Base-by-base conservation (phyloP, 2,888 invertebrate species). In the Notodonta dromedarius region DNA sequence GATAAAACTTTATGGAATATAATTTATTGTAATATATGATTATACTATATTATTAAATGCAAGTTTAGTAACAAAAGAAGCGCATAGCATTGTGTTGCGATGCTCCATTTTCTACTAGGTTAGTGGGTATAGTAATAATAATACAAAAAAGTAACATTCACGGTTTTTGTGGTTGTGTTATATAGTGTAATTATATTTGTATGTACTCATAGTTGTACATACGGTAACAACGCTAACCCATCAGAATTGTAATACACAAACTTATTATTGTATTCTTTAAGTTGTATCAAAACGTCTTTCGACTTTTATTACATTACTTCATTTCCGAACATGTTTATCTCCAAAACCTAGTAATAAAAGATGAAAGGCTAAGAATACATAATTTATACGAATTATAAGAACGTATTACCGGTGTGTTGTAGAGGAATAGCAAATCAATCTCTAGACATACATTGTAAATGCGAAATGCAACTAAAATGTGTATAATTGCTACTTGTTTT, bases 101-200 rank as follows among this genome's bases (percentile, higher is more conserved):
- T 61, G 56, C 52, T 50, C 16, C 40, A 62, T 53, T 59, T 56
- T 40, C 50, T 60, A 56, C 53, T 64, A 71, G 59, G 59, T 16
- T 60, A 62, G 63, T 57, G 64, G 62, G 67, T 52, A 62, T 35
- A n/a, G 11, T 52, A 52, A 24, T 24, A 54, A 66, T 60, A 57
- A 63, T 65, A 73, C 63, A 62, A 66, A 71, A 24, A 69, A 73
- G 62, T 65, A 68, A 74, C 71, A 73, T 73, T 82, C 79, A 82
- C 65, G 82, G 83, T 79, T 78, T 66, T 70, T 71, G 71, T 56
- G 84, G 84, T 84, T 83, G 83, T 84, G 82, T 80, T 71, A 62
- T 52, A 24, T 73, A 75, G 67, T 67, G 60, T 75, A 75, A 68
- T 67, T 69, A 54, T 66, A 73, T 62, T 66, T 69, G 59, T 69